Evolutionary conservation across 2,888 invertebrate species (phyloP).

Genomic region (Ichneumoninae sp.): DNA sequence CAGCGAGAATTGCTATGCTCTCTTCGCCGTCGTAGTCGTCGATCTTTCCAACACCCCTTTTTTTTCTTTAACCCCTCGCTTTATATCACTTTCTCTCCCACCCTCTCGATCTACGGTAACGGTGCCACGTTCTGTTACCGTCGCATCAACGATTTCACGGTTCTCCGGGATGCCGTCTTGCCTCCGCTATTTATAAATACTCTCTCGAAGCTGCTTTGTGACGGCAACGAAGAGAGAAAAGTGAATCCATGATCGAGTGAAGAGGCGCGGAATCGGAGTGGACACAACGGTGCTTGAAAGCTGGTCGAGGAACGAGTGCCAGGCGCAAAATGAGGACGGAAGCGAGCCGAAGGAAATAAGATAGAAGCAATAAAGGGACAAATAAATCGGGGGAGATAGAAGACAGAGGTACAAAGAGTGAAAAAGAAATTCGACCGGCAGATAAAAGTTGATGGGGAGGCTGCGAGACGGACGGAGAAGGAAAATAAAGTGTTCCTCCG

Average conservation of each 20-base stretch:
- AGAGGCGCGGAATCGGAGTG: constrained; percentile 59
- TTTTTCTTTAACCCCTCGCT: not conserved
- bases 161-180: not conserved
- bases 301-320: constrained; percentile 29
- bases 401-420: constrained; percentile 21
- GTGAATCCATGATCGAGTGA: constrained; percentile 64
- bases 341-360: constrained; percentile 32
- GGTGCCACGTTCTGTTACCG: too few species aligned
- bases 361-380: constrained; percentile 19
- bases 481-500: not conserved
- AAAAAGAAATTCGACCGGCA: constrained; percentile 43
- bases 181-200: not conserved
- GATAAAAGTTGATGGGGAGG: constrained; percentile 57
- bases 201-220: constrained; percentile 35
- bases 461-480: constrained; percentile 37
- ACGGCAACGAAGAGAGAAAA: constrained; percentile 45
- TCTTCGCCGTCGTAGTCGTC: constrained; percentile 26
- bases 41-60: constrained; percentile 5
- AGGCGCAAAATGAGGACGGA: constrained; percentile 33
- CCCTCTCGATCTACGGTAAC: not conserved
- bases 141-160: not conserved
- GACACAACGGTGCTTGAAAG: constrained; percentile 69
- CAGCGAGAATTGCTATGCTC: constrained; percentile 37
- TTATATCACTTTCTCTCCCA: not conserved
- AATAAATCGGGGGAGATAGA: constrained; percentile 4